Conservation (phyloP, 2,113 vertebrate species). For the Carlito syrichta region DNA sequence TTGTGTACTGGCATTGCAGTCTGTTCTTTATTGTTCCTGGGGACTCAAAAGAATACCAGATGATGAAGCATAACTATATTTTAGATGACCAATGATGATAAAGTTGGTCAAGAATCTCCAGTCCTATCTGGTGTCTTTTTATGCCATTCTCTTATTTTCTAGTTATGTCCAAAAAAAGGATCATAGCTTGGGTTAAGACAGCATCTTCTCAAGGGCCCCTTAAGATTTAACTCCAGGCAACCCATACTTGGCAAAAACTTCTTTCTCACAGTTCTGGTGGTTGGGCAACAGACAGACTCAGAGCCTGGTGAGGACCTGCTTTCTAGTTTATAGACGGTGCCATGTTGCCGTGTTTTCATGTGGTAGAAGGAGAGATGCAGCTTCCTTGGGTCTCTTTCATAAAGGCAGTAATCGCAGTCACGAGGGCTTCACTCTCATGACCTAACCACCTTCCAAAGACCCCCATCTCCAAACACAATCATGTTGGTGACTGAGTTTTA, state of each 20-base stretch:
- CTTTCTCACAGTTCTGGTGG: neutral
- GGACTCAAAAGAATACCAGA: neutral
- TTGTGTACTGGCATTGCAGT: neutral
- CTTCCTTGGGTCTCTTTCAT: neutral
- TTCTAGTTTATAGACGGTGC: neutral
- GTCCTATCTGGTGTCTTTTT: neutral
- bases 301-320: neutral
- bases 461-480: neutral
- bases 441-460: too few relatives aligned
- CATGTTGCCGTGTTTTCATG: rapidly evolving
- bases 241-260: neutral
- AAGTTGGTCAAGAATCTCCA: neutral
- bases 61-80: neutral
- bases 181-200: neutral
- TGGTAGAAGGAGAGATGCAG: neutral
- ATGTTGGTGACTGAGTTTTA: neutral
- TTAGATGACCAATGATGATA: neutral
- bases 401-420: neutral
- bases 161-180: neutral
- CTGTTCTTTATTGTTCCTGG: neutral
- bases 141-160: neutral
- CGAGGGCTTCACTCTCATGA: neutral
- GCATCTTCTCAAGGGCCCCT: neutral
- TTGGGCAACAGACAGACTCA: rapidly evolving
- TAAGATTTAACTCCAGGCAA: neutral